Evolutionary conservation across 2,113 vertebrate species (phyloP).

Genomic region (Strix aluco): DNA sequence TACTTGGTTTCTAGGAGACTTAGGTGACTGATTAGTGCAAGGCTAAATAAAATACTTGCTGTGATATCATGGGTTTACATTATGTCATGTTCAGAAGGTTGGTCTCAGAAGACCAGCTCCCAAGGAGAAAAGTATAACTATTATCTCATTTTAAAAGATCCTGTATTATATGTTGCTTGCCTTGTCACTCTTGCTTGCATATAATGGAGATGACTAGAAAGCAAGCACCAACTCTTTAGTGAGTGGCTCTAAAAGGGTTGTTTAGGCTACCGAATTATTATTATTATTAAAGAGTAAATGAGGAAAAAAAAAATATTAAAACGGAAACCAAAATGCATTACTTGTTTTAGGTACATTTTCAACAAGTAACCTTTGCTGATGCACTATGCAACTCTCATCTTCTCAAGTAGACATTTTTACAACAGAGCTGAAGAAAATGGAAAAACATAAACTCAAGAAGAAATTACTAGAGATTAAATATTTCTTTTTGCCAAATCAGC

Average conservation of each 20-base stretch:
- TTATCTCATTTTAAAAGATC: background rate
- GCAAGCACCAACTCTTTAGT: background rate
- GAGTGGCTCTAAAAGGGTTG: background rate
- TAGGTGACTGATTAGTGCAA: background rate
- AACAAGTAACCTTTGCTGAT: no score
- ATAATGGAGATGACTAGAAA: background rate
- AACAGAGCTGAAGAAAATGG: conserved; percentile 53
- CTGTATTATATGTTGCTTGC: background rate
- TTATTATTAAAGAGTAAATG: background rate
- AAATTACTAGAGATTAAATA: conserved; percentile 72
- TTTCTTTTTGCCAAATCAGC: conserved; percentile 70
- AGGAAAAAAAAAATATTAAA: background rate
- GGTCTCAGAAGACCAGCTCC: background rate
- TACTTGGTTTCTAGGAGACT: background rate
- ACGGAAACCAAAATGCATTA: background rate
- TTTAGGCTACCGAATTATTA: conserved; percentile 3
- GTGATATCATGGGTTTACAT: background rate
- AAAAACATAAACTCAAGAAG: conserved; percentile 58
- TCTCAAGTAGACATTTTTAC: conserved; percentile 53
- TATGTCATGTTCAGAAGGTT: background rate
- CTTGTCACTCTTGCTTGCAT: background rate
- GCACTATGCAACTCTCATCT: background rate
- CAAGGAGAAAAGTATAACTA: background rate
- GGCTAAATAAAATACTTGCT: background rate
- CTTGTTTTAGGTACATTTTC: no score